A percentile compares a stretch with the other conserved stretches of the same genome.
phyloP scores from a whole-genome alignment of 2,797 vertebrate genomes.

The Rhabdophis nuchalis region DNA sequence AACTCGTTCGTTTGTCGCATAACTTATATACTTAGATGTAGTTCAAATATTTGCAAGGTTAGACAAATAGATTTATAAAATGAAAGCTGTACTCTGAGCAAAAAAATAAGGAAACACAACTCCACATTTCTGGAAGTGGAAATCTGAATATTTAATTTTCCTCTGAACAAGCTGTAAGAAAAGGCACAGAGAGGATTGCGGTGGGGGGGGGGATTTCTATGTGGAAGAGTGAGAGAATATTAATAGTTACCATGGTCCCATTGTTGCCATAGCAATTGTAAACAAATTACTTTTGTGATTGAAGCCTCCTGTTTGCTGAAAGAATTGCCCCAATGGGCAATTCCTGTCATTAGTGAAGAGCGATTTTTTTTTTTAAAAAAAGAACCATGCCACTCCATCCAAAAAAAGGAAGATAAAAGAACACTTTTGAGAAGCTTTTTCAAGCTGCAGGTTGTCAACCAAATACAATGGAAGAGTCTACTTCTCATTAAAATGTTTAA shows the following conservation, averaged over 20 bases:
- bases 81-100: not conserved
- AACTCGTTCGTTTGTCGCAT: not conserved
- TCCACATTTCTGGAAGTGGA: conserved; percentile 4
- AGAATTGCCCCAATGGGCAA: conserved; percentile 34
- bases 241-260: conserved; percentile 50
- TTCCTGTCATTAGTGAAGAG: conserved; percentile 6
- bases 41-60: not conserved
- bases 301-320: conserved; percentile 27
- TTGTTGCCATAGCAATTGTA: conserved; percentile 59
- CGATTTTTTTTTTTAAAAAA: not conserved
- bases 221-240: conserved; percentile 7
- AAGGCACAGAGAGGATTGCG: not conserved
- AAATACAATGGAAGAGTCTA: not conserved
- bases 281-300: conserved; percentile 58
- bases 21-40: not conserved
- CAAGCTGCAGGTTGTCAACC: not conserved
- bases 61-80: not conserved
- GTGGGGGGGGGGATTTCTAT: not conserved
- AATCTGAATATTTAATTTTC: conserved; percentile 27
- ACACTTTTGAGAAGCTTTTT: not conserved
- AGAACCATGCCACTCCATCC: not conserved
- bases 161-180: conserved; percentile 6
- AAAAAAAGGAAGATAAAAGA: conserved; percentile 3
- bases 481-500: conserved; percentile 7
- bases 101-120: conserved; percentile 3